Conservation (phyloP, 1,140 invertebrate genomes). For the Melitaea cinxia region DNA sequence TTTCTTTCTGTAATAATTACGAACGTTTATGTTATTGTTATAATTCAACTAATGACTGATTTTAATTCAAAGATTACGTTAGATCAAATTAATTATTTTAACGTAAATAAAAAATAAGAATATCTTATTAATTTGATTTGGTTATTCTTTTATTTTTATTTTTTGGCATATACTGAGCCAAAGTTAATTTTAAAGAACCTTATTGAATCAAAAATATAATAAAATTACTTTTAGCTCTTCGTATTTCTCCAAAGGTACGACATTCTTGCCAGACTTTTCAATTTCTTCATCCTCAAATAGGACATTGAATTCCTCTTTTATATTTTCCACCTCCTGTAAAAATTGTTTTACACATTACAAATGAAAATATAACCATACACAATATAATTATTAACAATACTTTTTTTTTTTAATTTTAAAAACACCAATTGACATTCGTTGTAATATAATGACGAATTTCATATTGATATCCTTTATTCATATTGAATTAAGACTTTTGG, state of each 20-base stretch:
- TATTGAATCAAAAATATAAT: background rate
- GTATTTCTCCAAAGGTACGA: slow-evolving; percentile 55
- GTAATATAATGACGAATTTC: too few relatives aligned
- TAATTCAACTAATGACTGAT: too few relatives aligned
- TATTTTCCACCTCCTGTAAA: slow-evolving; percentile 66
- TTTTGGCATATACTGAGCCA: too few relatives aligned
- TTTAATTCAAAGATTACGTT: too few relatives aligned
- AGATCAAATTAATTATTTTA: too few relatives aligned
- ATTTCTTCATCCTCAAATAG: slow-evolving; percentile 64
- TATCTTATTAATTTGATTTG: too few relatives aligned
- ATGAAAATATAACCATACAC: background rate
- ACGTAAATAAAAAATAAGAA: too few relatives aligned
- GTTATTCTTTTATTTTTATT: too few relatives aligned
- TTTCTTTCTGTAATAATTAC: slow-evolving; percentile 46
- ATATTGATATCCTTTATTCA: too few relatives aligned
- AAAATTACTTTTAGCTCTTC: slow-evolving; percentile 54
- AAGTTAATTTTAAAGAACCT: too few relatives aligned
- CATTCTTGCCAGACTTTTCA: slow-evolving; percentile 46
- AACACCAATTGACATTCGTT: too few relatives aligned
- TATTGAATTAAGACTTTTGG: background rate
- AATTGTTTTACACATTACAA: background rate
- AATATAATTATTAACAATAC: background rate
- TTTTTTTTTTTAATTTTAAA: background rate
- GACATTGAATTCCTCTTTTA: slow-evolving; percentile 60
- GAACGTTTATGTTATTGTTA: background rate